These are phyloP conservation scores for Pharmacophagus antenor DNA, from an alignment of 2,888 invertebrate genomes.

Conservation along the genomic window DNA sequence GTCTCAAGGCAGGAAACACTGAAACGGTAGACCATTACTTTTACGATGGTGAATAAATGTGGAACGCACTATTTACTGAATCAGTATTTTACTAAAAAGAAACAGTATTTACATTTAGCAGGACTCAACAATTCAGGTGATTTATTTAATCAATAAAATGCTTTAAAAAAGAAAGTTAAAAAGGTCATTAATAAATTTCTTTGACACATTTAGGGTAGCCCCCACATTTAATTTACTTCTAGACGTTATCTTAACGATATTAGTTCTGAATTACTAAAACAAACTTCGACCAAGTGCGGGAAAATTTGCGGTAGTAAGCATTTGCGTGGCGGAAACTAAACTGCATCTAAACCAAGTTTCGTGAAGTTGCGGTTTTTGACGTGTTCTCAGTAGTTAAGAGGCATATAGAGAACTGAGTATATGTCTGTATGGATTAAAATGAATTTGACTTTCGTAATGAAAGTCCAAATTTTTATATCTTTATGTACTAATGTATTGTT, in stretches of 20 bases:
- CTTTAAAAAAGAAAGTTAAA: too few relatives aligned
- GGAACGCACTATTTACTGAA: not conserved
- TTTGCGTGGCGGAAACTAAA: conserved; percentile 24
- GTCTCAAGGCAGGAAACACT: not conserved
- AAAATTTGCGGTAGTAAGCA: conserved; percentile 26
- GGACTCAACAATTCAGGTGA: too few relatives aligned
- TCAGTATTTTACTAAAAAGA: not conserved
- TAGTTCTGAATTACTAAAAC: conserved; percentile 17
- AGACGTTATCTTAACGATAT: conserved; percentile 10
- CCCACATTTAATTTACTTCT: not conserved
- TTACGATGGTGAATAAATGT: not conserved
- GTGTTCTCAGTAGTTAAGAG: conserved; percentile 20
- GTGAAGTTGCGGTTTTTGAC: conserved; percentile 27
- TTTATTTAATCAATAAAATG: too few relatives aligned
- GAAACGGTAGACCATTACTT: not conserved
- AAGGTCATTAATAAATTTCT: too few relatives aligned
- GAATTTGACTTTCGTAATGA: not conserved
- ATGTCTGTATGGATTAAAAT: not conserved
- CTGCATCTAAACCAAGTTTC: conserved; percentile 27
- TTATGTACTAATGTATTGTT: too few relatives aligned
- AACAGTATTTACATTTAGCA: too few relatives aligned
- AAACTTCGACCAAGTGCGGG: conserved; percentile 13
- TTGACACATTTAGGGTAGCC: too few relatives aligned
- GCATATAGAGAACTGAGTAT: not conserved
- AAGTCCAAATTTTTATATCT: not conserved